Evolutionary conservation across 2,888 invertebrate genomes (phyloP).

Genomic region (Dasypolia templi): DNA sequence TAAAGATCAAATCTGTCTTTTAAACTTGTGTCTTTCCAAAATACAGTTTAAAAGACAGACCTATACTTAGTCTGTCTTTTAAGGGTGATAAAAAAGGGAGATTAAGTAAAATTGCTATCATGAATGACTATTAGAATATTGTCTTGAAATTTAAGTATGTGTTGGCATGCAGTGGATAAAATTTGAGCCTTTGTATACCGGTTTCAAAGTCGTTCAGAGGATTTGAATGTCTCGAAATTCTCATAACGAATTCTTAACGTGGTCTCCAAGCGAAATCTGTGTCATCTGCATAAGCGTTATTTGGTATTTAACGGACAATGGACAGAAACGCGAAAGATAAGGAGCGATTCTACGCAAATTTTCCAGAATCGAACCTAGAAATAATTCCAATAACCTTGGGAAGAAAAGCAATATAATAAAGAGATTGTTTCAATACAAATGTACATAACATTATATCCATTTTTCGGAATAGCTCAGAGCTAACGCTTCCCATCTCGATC

Average conservation of each 20-base stretch:
- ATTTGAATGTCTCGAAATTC: conserved; percentile 64
- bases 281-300: conserved; percentile 30
- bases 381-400: not conserved
- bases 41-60: too few relatives aligned
- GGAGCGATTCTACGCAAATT: not conserved
- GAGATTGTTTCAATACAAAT: conserved; percentile 38
- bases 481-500: conserved; percentile 77
- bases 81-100: not conserved
- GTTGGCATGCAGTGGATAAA: conserved; percentile 47
- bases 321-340: conserved; percentile 12
- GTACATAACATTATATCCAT: conserved; percentile 49
- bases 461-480: conserved; percentile 77
- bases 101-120: conserved; percentile 27
- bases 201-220: conserved; percentile 52
- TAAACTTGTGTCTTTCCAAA: not conserved
- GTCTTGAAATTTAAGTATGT: conserved; percentile 35
- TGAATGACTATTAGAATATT: conserved; percentile 32
- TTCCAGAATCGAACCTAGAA: conserved; percentile 8
- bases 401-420: conserved; percentile 38
- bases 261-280: conserved; percentile 50
- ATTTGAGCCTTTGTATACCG: conserved; percentile 56
- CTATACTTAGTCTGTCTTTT: too few relatives aligned
- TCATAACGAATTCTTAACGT: conserved; percentile 48
- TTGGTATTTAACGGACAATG: conserved; percentile 26
- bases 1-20: not conserved